Conservation (phyloP, 2,113 vertebrate genomes). For the Trematocara macrostoma region DNA sequence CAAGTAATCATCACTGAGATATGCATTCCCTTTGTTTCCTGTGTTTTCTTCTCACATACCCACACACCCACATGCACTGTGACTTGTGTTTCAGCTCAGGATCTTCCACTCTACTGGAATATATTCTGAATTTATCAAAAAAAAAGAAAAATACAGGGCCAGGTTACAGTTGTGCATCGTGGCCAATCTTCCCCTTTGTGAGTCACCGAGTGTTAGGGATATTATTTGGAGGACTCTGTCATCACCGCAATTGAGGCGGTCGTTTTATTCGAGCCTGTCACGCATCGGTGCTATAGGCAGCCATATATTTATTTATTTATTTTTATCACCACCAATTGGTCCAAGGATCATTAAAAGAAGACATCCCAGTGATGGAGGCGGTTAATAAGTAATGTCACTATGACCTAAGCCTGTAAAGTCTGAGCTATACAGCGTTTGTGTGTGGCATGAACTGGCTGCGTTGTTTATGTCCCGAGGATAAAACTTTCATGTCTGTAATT, state of each 20-base stretch:
- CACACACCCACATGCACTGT: not conserved
- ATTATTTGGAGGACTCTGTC: slow-evolving; percentile 34
- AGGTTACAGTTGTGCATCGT: not conserved
- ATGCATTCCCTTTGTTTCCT: not conserved
- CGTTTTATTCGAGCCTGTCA: slow-evolving; percentile 18
- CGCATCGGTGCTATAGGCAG: slow-evolving; percentile 6
- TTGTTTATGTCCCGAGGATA: slow-evolving; percentile 43
- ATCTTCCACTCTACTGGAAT: not conserved
- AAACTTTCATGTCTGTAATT: slow-evolving; percentile 46
- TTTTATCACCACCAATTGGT: not conserved
- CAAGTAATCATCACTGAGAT: not conserved
- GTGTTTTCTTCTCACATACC: not conserved
- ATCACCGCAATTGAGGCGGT: slow-evolving; percentile 10
- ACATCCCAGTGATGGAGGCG: not conserved
- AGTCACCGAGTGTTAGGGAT: slow-evolving; percentile 23
- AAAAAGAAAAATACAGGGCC: not conserved
- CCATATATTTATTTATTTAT: not conserved
- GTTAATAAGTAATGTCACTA: slow-evolving; percentile 13
- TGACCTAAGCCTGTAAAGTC: slow-evolving; percentile 4
- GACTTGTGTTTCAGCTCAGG: slow-evolving; percentile 14
- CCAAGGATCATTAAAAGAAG: not conserved
- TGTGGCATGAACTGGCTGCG: slow-evolving; percentile 27
- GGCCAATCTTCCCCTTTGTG: slow-evolving; percentile 2
- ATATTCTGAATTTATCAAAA: not conserved
- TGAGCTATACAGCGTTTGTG: not conserved